Evolutionary conservation across 1,140 invertebrate species (phyloP).

Genomic region (Himalopsyche phryganea): DNA sequence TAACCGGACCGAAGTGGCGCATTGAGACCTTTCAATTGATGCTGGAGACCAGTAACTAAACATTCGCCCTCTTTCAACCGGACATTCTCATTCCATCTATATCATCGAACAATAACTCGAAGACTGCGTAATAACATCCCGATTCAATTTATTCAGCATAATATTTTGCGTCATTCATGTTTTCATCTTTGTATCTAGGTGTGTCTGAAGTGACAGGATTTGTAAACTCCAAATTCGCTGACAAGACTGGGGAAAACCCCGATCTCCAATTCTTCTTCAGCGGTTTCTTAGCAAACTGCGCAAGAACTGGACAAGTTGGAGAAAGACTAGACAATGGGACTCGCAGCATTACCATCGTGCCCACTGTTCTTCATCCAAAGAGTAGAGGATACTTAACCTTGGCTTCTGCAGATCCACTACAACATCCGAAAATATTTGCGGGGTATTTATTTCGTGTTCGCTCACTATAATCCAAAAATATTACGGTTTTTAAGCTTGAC

Average conservation of each 20-base stretch:
- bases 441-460: too few relatives aligned
- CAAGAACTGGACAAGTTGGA: conserved; percentile 79
- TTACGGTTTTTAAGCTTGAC: too few relatives aligned
- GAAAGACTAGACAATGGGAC: conserved; percentile 64
- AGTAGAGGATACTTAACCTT: conserved; percentile 75
- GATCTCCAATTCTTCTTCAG: conserved; percentile 85
- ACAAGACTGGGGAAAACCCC: conserved; percentile 70
- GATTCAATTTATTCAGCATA: too few relatives aligned
- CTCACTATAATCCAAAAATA: too few relatives aligned
- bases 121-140: too few relatives aligned
- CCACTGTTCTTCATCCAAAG: conserved; percentile 70
- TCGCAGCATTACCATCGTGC: conserved; percentile 61
- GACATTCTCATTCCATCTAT: too few relatives aligned
- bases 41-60: too few relatives aligned
- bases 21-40: too few relatives aligned
- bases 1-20: too few relatives aligned
- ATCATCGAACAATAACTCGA: too few relatives aligned
- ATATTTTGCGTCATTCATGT: too few relatives aligned
- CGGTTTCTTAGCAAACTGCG: conserved; percentile 77
- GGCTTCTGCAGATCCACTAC: conserved; percentile 68
- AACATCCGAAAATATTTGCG: conserved; percentile 49
- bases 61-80: too few relatives aligned
- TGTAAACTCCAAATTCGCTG: conserved; percentile 75
- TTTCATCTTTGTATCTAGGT: conserved; percentile 45
- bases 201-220: conserved; percentile 81